Conservation (phyloP, 2,888 invertebrate genomes). For the Urechis unicinctus region DNA sequence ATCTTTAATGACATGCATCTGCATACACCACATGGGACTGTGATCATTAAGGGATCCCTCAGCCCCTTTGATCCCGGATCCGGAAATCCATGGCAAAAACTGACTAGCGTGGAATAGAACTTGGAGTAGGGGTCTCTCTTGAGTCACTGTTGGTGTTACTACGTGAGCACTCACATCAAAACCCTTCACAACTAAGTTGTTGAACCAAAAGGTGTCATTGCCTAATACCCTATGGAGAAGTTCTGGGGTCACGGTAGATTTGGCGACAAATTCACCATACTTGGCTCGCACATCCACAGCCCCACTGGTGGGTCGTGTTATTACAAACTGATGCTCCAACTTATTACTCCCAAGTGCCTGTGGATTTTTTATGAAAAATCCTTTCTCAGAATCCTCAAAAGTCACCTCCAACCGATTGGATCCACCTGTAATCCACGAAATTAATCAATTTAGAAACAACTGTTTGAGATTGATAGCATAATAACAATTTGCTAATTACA, state of each 20-base stretch:
- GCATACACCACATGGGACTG: slow-evolving; percentile 32
- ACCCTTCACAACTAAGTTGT: slow-evolving; percentile 22
- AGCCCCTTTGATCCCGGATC: too few species aligned
- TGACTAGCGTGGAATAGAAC: slow-evolving; percentile 79
- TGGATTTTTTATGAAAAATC: too few species aligned
- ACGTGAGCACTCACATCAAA: slow-evolving; percentile 89
- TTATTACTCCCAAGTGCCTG: too few species aligned
- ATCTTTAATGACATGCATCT: slow-evolving; percentile 39
- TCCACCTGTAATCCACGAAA: too few species aligned
- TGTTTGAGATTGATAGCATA: too few species aligned
- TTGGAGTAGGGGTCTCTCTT: slow-evolving; percentile 83
- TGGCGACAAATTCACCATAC: slow-evolving; percentile 90
- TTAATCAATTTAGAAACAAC: too few species aligned
- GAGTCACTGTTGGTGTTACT: slow-evolving; percentile 77
- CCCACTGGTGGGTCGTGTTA: slow-evolving; percentile 76
- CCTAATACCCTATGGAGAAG: slow-evolving; percentile 13
- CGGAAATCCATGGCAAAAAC: not conserved
- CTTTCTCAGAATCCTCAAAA: too few species aligned
- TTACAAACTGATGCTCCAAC: slow-evolving; percentile 40
- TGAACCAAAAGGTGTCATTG: slow-evolving; percentile 12
- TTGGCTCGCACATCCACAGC: slow-evolving; percentile 85
- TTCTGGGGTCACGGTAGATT: slow-evolving; percentile 80
- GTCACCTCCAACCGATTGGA: too few species aligned
- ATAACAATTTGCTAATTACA: too few species aligned
- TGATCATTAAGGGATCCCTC: slow-evolving; percentile 16